Evolutionary conservation across 1,140 invertebrate species (phyloP).

Genomic region (Agrypnia vestita): DNA sequence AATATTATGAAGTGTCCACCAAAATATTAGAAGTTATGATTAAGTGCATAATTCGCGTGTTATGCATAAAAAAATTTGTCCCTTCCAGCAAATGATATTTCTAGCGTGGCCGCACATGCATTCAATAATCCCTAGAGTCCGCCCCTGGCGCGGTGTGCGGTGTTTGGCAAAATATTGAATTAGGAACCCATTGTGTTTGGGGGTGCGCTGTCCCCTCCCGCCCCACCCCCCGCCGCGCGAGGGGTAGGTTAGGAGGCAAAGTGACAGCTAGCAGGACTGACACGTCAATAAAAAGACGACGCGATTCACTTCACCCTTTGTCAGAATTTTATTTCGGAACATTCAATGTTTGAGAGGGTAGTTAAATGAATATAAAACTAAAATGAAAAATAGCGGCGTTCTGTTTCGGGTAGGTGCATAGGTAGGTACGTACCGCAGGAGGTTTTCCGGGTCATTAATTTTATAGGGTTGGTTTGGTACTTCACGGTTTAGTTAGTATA

Average conservation of each 20-base stretch:
- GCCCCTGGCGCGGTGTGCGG: constrained; percentile 51
- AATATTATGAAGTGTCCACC: too few relatives aligned
- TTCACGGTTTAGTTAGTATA: too few relatives aligned
- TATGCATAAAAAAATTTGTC: too few relatives aligned
- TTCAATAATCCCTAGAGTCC: not conserved
- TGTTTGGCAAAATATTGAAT: constrained; percentile 62
- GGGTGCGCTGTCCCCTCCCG: not conserved
- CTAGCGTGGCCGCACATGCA: too few relatives aligned
- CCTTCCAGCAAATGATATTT: too few relatives aligned
- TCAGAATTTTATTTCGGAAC: constrained; percentile 30
- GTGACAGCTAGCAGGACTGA: constrained; percentile 19
- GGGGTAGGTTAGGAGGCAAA: constrained; percentile 9
- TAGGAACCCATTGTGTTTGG: constrained; percentile 59
- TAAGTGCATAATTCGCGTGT: too few relatives aligned
- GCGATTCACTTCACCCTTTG: constrained; percentile 38
- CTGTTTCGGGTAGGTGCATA: too few relatives aligned
- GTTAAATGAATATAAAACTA: not conserved
- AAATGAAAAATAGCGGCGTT: not conserved
- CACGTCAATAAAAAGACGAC: constrained; percentile 38
- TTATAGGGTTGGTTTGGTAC: too few relatives aligned
- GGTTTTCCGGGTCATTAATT: too few relatives aligned
- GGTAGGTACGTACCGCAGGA: too few relatives aligned
- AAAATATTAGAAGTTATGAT: too few relatives aligned
- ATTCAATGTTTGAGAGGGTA: not conserved
- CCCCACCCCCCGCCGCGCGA: not conserved